A percentile compares a stretch with the other conserved stretches of the same genome.
phyloP scores from a whole-genome alignment of 1,140 invertebrate species.

The Zaprionus africanus region DNA sequence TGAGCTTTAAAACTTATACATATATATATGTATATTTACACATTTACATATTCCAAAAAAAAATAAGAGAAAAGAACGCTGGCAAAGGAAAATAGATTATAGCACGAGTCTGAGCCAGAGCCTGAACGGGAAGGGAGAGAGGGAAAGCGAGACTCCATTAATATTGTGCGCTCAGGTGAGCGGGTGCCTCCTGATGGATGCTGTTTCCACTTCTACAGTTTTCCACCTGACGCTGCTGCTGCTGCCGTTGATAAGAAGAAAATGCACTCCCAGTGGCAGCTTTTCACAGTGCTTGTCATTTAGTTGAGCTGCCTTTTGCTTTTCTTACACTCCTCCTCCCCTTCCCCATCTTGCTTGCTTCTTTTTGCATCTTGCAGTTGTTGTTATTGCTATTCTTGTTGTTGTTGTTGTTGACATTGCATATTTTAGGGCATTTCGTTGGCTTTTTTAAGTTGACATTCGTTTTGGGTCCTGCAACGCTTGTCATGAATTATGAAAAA shows the following conservation, averaged over 20 bases:
- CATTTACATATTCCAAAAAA: constrained; percentile 59
- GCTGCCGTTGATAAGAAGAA: constrained; percentile 41
- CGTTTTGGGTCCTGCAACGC: constrained; percentile 34
- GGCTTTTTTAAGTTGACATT: constrained; percentile 55
- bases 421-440: constrained; percentile 48
- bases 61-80: constrained; percentile 3
- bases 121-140: constrained; percentile 33
- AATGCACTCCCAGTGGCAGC: constrained; percentile 60
- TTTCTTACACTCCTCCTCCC: constrained; percentile 12
- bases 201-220: constrained; percentile 39
- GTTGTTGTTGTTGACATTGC: constrained; percentile 40
- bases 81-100: constrained; percentile 37
- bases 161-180: constrained; percentile 65
- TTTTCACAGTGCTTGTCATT: constrained; percentile 47
- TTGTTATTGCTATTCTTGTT: background rate
- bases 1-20: constrained; percentile 46
- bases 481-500: constrained; percentile 54
- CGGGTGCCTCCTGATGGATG: constrained; percentile 39
- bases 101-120: constrained; percentile 1
- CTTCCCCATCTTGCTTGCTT: background rate
- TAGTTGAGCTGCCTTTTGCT: constrained; percentile 41
- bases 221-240: constrained; percentile 28
- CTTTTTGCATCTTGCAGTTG: background rate
- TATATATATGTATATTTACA: constrained; percentile 16
- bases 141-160: constrained; percentile 62